Evolutionary conservation across 1,140 invertebrate species (phyloP), one percentile per base, ranked within the genome.

Genomic region (Manduca sexta): DNA sequence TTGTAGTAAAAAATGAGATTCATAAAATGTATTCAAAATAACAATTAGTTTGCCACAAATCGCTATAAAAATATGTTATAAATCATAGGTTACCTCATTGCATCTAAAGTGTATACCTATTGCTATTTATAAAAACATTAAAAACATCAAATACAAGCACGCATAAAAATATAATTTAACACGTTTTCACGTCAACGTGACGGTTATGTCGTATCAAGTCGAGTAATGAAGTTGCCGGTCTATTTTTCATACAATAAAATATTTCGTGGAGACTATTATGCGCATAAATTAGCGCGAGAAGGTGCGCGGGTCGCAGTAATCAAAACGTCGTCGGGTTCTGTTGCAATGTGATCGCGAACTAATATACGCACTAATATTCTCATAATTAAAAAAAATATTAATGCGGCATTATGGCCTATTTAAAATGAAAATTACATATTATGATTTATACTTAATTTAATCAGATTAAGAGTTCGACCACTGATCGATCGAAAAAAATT

Each of bases 231-330:
- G 55, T 17, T 48, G 48, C 21, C 38, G 40, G 52, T 45, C 55
- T 71, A 77, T 78, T 78, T 78, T 71, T 76, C 62, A 74, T 66
- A 63, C 67, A 73, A 78, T 74, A 77, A 77, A 77, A 75, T 53
- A 69, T 70, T 69, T 74, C 67, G 70, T 26, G 56, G 39, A 55
- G 63, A 63, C 44, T 66, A 70, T 78, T 73, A 76, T 52, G 52
- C 41, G 44, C 38, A 56, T 75, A 74, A 82, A 75, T 76, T 69
- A 69, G 51, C 56, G 53, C 44, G 67, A 70, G 70, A 71, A 73
- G 62, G 68, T 75, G 57, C 56, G 58, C 57, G 21, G 21, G 21
- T 26, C 21, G 44, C 33, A 40, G 44, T 54, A 49, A 68, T 80
- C 72, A 79, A 76, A 56, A 43, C 63, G 70, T 82, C 74, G 51